These are phyloP conservation scores for Periplaneta americana DNA, from an alignment of 1,140 invertebrate species.

Conservation along the genomic window DNA sequence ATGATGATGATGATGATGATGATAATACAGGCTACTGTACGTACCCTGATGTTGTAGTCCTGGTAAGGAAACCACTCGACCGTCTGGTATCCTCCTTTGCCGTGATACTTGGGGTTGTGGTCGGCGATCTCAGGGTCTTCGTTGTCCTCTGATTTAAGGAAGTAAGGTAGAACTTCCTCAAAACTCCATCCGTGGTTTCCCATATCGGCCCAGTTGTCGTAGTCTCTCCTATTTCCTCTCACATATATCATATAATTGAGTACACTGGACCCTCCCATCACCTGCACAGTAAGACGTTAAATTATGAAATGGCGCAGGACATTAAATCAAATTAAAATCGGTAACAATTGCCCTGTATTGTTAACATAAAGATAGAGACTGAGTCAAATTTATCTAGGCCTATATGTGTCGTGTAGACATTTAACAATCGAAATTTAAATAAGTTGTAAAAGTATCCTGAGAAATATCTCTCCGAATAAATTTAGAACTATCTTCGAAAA, in stretches of 20 bases:
- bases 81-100: constrained; percentile 48
- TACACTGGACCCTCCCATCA: constrained; percentile 52
- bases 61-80: constrained; percentile 55
- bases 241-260: constrained; percentile 66
- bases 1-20: no score
- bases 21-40: constrained; percentile 53
- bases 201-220: constrained; percentile 56
- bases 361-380: no score
- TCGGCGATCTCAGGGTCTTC: constrained; percentile 27
- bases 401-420: no score
- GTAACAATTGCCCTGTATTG: no score
- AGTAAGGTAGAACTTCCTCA: constrained; percentile 52
- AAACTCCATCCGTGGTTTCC: constrained; percentile 62
- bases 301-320: no score
- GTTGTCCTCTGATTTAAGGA: constrained; percentile 49
- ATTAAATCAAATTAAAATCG: no score
- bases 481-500: no score
- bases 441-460: no score
- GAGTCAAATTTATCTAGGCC: no score
- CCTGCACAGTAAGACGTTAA: no score
- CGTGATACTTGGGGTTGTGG: constrained; percentile 44
- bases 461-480: no score
- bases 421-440: no score
- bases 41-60: constrained; percentile 40
- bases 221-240: constrained; percentile 56